Percentiles rank a stretch among this genome's conserved stretches.
Conservation (phyloP, 2,888 invertebrate species). For the Thysanoteuthis rhombus region DNA sequence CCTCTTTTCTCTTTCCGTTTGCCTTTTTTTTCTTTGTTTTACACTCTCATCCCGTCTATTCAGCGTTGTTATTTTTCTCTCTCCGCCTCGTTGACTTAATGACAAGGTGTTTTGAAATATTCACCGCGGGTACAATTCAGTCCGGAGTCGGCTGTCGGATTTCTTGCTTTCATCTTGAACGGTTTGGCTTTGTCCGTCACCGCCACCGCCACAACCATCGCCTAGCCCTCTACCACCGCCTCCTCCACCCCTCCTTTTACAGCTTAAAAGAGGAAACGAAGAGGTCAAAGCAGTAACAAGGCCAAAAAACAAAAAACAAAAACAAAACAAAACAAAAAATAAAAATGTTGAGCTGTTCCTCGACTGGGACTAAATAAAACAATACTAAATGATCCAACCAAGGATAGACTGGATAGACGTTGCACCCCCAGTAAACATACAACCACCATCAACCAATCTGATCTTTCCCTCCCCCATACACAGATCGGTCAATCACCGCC, state of each 20-base stretch:
- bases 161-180: neutral
- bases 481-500: too few species aligned
- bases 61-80: neutral
- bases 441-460: too few species aligned
- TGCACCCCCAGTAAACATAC: too few species aligned
- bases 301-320: too few species aligned
- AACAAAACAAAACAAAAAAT: too few species aligned
- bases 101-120: neutral
- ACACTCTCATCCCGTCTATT: neutral
- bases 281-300: too few species aligned
- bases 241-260: neutral
- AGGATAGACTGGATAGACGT: too few species aligned
- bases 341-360: too few species aligned
- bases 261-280: neutral
- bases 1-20: neutral
- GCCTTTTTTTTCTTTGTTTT: neutral
- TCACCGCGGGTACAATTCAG: slow-evolving; percentile 12
- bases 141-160: neutral
- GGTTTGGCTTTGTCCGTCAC: neutral
- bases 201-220: neutral
- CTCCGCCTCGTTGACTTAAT: neutral
- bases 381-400: too few species aligned
- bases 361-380: too few species aligned
- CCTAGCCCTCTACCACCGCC: neutral
- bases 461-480: too few species aligned